These are phyloP conservation scores for Larimichthys polyactis DNA, from an alignment of 2,113 vertebrate genomes.

Conservation along the genomic window DNA sequence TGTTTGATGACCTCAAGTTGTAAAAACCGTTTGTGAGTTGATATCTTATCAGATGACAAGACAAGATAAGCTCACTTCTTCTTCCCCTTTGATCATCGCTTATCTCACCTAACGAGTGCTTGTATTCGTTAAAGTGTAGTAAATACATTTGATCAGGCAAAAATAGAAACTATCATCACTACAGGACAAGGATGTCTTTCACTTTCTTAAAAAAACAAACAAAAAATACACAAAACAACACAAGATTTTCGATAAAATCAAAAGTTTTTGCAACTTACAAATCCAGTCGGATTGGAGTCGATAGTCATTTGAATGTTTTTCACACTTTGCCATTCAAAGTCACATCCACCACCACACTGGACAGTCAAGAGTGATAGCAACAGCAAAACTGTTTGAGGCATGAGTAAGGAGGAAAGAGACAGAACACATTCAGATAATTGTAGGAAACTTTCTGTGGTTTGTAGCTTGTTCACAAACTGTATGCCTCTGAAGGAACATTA, in stretches of 20 bases:
- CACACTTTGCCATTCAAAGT: conserved; percentile 67
- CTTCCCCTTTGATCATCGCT: not conserved
- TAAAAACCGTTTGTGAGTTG: not conserved
- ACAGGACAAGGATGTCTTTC: not conserved
- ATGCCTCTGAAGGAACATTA: conserved; percentile 55
- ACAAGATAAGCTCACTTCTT: not conserved
- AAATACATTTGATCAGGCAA: not conserved
- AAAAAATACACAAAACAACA: not conserved
- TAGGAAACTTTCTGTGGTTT: conserved; percentile 78
- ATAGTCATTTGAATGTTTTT: conserved; percentile 75
- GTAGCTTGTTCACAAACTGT: conserved; percentile 45
- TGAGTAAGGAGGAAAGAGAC: conserved; percentile 38
- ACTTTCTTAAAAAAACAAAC: not conserved
- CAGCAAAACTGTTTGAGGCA: conserved; percentile 75
- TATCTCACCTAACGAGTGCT: not conserved
- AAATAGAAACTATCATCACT: not conserved
- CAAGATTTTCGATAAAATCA: not conserved
- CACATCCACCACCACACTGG: conserved; percentile 80
- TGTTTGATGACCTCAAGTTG: not conserved
- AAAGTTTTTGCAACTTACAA: conserved; percentile 79
- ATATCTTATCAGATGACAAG: not conserved
- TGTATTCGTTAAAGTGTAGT: not conserved
- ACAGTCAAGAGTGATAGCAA: conserved; percentile 81
- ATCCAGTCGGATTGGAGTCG: conserved; percentile 75
- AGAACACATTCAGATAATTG: conserved; percentile 52